phyloP scores from a whole-genome alignment of 2,113 vertebrate species.

The Pipra filicauda region DNA sequence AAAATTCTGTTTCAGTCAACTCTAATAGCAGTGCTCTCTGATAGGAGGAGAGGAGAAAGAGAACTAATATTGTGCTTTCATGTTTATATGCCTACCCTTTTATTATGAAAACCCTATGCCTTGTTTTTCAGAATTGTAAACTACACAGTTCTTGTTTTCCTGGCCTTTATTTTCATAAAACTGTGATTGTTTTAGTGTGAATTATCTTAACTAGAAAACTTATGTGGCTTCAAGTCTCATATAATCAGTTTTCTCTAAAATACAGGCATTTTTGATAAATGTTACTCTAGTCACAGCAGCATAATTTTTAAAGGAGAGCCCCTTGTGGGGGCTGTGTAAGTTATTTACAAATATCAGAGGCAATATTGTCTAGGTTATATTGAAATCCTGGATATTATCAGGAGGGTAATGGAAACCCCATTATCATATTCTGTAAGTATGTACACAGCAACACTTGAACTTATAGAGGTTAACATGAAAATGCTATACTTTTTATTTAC shows the following conservation, averaged over 20 bases:
- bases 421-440: background rate
- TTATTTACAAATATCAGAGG: background rate
- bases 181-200: background rate
- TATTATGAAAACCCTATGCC: background rate
- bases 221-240: background rate
- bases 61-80: background rate
- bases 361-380: background rate
- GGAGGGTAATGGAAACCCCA: background rate
- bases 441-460: background rate
- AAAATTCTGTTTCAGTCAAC: background rate
- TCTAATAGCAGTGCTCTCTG: background rate
- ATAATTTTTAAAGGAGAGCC: background rate
- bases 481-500: background rate
- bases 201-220: background rate
- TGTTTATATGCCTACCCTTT: background rate
- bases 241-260: background rate
- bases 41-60: background rate
- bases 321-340: background rate
- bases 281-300: background rate
- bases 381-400: background rate
- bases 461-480: background rate
- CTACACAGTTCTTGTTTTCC: background rate
- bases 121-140: background rate
- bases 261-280: background rate
- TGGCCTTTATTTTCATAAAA: background rate